These are phyloP conservation scores for Augochlora pura DNA, from an alignment of 1,140 invertebrate genomes.

Conservation along the genomic window DNA sequence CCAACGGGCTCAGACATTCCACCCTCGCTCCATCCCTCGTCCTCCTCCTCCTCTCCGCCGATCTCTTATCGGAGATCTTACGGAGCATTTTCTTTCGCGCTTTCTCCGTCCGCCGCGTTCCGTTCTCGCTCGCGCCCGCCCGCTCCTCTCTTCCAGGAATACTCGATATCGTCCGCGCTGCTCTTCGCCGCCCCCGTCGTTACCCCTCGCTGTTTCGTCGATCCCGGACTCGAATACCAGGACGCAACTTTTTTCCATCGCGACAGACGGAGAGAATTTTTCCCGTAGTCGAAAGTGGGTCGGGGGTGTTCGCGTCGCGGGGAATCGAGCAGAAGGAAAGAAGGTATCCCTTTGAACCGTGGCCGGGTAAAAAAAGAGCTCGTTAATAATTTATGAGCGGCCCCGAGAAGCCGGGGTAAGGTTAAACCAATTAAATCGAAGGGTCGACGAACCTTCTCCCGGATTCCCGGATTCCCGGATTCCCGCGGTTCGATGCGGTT, in stretches of 20 bases:
- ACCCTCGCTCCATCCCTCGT: neutral
- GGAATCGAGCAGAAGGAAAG: slow-evolving; percentile 14
- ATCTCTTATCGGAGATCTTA: slow-evolving; percentile 23
- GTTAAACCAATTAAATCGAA: slow-evolving; percentile 29
- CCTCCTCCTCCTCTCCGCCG: neutral
- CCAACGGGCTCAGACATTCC: slow-evolving; percentile 23
- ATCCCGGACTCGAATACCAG: slow-evolving; percentile 16
- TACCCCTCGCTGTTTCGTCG: too few species aligned
- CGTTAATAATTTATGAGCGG: slow-evolving; percentile 51
- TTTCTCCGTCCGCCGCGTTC: slow-evolving; percentile 4
- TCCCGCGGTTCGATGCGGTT: too few species aligned
- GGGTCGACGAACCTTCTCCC: too few species aligned
- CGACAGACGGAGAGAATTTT: slow-evolving; percentile 32
- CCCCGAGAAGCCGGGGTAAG: neutral
- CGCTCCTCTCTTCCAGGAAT: slow-evolving; percentile 37
- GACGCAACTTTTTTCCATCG: slow-evolving; percentile 15
- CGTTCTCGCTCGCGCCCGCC: neutral
- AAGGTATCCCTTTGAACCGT: slow-evolving; percentile 33
- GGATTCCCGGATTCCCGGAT: too few species aligned
- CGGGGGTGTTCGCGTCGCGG: slow-evolving; percentile 27
- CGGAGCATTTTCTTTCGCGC: slow-evolving; percentile 18
- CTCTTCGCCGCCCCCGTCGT: too few species aligned
- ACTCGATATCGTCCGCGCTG: slow-evolving; percentile 22
- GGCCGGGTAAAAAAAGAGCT: slow-evolving; percentile 15
- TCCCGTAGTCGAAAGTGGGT: slow-evolving; percentile 43